Evolutionary conservation across 2,888 invertebrate species (phyloP), one percentile per base, ranked within the genome.

Genomic region (Leucophenga maculata): DNA sequence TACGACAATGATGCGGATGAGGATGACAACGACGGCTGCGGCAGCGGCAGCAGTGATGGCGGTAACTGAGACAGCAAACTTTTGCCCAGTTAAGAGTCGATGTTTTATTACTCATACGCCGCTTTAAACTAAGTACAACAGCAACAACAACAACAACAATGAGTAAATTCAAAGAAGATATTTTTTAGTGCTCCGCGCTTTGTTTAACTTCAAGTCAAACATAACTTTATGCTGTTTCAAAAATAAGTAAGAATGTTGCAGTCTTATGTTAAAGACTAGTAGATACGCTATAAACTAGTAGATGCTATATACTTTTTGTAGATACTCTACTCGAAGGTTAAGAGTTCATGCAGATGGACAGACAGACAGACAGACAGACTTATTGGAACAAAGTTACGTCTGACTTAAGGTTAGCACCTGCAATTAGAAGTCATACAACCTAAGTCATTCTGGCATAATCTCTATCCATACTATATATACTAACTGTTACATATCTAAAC

Each of bases 21-120:
- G 9, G 31, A 20, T 18, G 31, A 14, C 18, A 18, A 57, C 22
- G 31, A 20, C 20, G 31, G 50, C 18, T 8, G 0, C 18, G 50
- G 50, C 14, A 18, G 1, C 50, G 1, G 50, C 3, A 18, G 1
- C 50, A 18, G 1, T n/a, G 1, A n/a, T 6, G 8, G 1, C 50
- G 6, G 14, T 50, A 20, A 6, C 6, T 20, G 55, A 55, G 55
- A 55, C 26, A 22, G 31, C 31, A 57, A 31, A 20, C 55, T 8
- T 18, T 26, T 22, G 83, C 69, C 71, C 64, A 78, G 72, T 57
- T 72, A 44, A 75, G 68, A 69, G 70, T 69, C 72, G 57, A 64
- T 69, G 31, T 75, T 68, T 82, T 83, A 83, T 81, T 81, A 78
- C 83, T 83, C 80, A 81, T 81, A 81, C 80, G 80, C 71, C 74